phyloP scores from a whole-genome alignment of 2,888 invertebrate genomes.

The Parthenolecanium corni region DNA sequence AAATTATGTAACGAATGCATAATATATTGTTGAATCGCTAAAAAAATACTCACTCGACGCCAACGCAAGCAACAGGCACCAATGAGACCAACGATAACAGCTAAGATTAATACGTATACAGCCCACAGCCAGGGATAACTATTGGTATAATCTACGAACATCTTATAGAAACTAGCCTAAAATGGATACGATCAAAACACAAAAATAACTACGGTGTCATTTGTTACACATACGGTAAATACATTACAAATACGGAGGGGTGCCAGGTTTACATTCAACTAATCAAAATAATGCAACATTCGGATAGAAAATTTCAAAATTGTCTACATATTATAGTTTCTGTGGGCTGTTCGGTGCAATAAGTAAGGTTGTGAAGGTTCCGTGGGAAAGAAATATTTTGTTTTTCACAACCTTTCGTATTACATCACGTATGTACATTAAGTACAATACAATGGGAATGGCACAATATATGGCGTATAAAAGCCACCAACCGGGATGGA shows the following conservation, averaged over 20 bases:
- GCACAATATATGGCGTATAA: constrained; percentile 64
- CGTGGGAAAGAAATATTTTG: too few species aligned
- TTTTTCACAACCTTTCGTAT: constrained; percentile 19
- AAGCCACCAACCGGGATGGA: constrained; percentile 70
- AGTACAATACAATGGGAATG: constrained; percentile 57
- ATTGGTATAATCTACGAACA: constrained; percentile 54
- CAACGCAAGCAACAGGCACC: constrained; percentile 59
- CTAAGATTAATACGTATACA: constrained; percentile 63
- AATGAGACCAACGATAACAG: constrained; percentile 63
- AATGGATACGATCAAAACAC: constrained; percentile 30
- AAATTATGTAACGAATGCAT: neutral
- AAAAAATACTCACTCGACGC: constrained; percentile 17
- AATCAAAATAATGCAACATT: neutral
- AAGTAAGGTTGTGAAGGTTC: neutral
- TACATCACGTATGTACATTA: constrained; percentile 51
- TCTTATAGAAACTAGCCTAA: constrained; percentile 68
- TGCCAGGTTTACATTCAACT: neutral
- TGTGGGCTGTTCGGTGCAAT: neutral
- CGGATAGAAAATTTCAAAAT: neutral
- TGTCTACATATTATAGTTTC: neutral
- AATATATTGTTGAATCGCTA: neutral
- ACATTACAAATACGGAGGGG: neutral
- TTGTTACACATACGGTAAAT: neutral
- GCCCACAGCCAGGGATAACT: constrained; percentile 87
- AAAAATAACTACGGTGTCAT: neutral